Conservation (phyloP, 2,113 vertebrate species). For the Melanostigma gelatinosum region DNA sequence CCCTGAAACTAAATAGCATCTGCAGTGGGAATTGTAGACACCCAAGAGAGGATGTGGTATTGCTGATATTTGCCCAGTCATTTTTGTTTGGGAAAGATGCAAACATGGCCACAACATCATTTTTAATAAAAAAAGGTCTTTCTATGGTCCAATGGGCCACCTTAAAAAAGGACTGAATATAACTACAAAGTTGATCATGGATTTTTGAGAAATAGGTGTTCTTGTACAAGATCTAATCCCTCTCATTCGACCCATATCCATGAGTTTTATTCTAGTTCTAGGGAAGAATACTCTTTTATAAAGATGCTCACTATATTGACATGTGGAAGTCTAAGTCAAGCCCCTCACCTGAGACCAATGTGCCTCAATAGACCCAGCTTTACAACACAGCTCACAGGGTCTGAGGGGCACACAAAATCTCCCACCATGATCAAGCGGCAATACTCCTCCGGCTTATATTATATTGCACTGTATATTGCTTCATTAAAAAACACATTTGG, state of each 20-base stretch:
- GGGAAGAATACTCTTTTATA: background rate
- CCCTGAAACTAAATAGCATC: conserved; percentile 68
- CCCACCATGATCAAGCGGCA: background rate
- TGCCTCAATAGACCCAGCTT: background rate
- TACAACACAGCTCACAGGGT: background rate
- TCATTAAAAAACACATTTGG: background rate
- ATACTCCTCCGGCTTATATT: background rate
- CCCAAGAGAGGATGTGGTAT: conserved; percentile 65
- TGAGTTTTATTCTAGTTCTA: background rate
- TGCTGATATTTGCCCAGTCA: conserved; percentile 61
- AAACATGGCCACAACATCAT: conserved; percentile 63
- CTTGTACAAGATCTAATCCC: background rate
- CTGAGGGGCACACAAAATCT: background rate
- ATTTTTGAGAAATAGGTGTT: background rate
- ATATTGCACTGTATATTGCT: background rate
- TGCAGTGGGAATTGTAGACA: conserved; percentile 63
- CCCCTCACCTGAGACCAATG: background rate
- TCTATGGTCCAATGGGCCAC: background rate
- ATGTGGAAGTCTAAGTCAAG: background rate
- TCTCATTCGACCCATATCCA: background rate
- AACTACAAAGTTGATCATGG: background rate
- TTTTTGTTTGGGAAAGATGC: conserved; percentile 64
- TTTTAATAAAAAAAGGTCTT: conserved; percentile 54
- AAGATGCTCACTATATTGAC: background rate
- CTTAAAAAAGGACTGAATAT: background rate